Evolutionary conservation across 2,113 vertebrate species (phyloP).

Genomic region (Edolisoma coerulescens): DNA sequence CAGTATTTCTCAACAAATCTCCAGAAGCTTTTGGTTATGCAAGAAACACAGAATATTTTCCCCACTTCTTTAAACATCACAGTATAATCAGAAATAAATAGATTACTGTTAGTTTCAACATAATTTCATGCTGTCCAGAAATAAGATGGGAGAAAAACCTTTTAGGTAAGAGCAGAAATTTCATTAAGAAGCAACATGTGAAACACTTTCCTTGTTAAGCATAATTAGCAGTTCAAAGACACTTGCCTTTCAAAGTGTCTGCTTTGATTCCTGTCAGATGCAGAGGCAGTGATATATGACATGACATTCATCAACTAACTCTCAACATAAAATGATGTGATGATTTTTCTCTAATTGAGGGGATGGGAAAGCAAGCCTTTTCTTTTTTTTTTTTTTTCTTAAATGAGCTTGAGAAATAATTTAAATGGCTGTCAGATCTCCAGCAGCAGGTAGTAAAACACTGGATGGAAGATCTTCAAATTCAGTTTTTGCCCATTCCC

Average conservation of each 20-base stretch:
- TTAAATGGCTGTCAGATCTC: background rate
- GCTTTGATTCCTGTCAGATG: constrained; percentile 21
- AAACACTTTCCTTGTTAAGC: constrained; percentile 11
- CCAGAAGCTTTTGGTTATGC: background rate
- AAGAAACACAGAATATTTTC: background rate
- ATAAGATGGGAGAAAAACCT: background rate
- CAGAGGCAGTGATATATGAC: background rate
- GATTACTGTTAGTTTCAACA: background rate
- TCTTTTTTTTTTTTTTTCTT: background rate
- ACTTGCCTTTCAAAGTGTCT: background rate
- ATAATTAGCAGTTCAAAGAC: constrained; percentile 10
- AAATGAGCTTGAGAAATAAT: background rate
- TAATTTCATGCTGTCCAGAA: background rate
- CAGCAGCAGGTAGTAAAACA: background rate
- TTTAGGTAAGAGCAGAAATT: background rate
- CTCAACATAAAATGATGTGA: background rate
- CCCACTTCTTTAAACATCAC: background rate
- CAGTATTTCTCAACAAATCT: background rate
- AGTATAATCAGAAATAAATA: background rate
- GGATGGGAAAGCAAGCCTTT: background rate
- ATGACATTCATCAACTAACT: background rate
- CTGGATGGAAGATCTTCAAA: background rate
- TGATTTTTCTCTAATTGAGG: constrained; percentile 3
- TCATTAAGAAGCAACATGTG: background rate
- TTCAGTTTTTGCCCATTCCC: background rate